Base-by-base conservation (phyloP, 2,113 vertebrate species). In the Pluvialis apricaria region DNA sequence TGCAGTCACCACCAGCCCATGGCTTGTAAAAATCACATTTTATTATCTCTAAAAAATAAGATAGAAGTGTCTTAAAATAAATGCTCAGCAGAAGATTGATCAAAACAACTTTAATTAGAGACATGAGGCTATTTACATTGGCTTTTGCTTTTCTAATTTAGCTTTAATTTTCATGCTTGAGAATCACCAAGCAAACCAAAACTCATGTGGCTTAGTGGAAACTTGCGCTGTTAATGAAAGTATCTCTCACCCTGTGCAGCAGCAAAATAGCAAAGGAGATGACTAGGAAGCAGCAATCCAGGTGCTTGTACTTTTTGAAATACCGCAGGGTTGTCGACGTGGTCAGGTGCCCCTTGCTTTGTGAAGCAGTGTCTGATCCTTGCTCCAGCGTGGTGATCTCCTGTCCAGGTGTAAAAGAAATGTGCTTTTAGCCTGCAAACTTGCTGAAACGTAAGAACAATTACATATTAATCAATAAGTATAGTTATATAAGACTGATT, bases 21-120 rank as follows among this genome's bases (percentile, higher is more conserved):
- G 29, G 17, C 17, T 81, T 83, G 26, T 45, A 86, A 75, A 94
- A 91, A 77, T 21, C n/a, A 31, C 9, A 6, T 58, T 82, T 68
- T 85, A 55, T 82, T 89, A 75, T 12, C 69, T 45, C 54, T 71
- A 45, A 78, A 91, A 79, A 14, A 55, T 38, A 58, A 84, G 64
- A 38, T 3, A 58, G 32, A 84, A 55, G 11, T 68, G 47, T 36
- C 47, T 84, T 85, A 82, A 91, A 94, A 86, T 73, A 80, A 60
- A 44, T 14, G 8, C 16, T 88, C 15, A 44, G 64, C 60, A 83
- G 82, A 90, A 68, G 26, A 72, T 38, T 77, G 58, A 81, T 83
- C 49, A 80, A 88, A 95, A 69, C 52, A 90, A 66, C 34, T 83
- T 90, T 84, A 88, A 95, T 96, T 83, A 84, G 72, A 86, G 64